Percentiles rank a stretch among this genome's conserved stretches.
Evolutionary conservation across 2,888 invertebrate genomes (phyloP).

Genomic region (Biston betularia): DNA sequence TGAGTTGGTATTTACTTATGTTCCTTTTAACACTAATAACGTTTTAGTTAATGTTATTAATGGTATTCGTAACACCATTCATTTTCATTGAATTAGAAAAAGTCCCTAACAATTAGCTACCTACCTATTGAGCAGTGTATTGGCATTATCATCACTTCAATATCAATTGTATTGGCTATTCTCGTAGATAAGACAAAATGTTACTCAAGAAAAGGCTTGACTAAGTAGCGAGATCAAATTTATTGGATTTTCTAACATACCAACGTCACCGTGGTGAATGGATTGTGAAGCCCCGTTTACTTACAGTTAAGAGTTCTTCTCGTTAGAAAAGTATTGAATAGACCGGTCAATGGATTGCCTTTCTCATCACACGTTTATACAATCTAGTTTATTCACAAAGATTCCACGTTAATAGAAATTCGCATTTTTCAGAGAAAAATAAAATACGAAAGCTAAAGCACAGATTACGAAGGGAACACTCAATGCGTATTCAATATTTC

Average conservation of each 20-base stretch:
- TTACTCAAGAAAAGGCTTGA: not conserved
- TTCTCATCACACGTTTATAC: slow-evolving; percentile 22
- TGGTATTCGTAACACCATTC: not conserved
- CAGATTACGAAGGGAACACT: not conserved
- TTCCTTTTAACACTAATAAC: no score
- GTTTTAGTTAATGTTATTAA: no score
- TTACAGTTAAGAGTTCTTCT: slow-evolving; percentile 13
- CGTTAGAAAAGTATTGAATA: slow-evolving; percentile 6
- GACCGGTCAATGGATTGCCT: not conserved
- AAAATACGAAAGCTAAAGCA: not conserved
- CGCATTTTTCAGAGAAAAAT: slow-evolving; percentile 13
- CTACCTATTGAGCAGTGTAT: not conserved
- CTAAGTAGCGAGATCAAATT: slow-evolving; percentile 16
- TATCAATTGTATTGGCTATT: slow-evolving; percentile 14
- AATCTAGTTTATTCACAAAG: slow-evolving; percentile 15
- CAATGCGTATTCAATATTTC: no score
- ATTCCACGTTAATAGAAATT: slow-evolving; percentile 1
- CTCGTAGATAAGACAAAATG: slow-evolving; percentile 14
- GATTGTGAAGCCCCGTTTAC: slow-evolving; percentile 8
- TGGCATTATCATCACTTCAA: slow-evolving; percentile 15
- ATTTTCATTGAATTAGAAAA: not conserved
- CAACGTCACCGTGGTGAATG: slow-evolving; percentile 64
- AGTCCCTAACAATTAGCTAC: not conserved
- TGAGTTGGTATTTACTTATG: no score
- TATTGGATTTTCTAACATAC: slow-evolving; percentile 46